Percentiles rank a stretch among this genome's conserved stretches.
phyloP scores from a whole-genome alignment of 2,113 vertebrate species.

The Nymphicus hollandicus region DNA sequence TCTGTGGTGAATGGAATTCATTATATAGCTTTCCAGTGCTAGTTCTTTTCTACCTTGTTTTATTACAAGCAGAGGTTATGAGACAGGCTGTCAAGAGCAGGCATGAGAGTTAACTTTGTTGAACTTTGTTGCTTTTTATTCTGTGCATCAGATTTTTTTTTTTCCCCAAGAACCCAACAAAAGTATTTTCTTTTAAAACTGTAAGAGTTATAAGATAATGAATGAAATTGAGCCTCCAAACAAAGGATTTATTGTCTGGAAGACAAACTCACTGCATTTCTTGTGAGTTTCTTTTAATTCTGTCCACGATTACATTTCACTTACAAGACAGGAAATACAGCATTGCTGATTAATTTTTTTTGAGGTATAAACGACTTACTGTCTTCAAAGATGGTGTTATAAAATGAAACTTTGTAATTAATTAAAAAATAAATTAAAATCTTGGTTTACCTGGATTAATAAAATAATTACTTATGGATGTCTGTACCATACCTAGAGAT shows the following conservation, averaged over 20 bases:
- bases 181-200: neutral
- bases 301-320: neutral
- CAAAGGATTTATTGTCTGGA: neutral
- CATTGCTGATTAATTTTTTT: constrained; percentile 13
- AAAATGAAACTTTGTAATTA: neutral
- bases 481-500: neutral
- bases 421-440: neutral
- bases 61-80: neutral
- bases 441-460: neutral
- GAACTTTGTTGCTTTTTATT: neutral
- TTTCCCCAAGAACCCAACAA: neutral
- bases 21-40: neutral
- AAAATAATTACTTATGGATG: neutral
- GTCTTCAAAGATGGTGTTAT: neutral
- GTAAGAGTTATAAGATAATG: neutral
- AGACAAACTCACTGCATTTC: neutral
- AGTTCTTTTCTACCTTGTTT: neutral
- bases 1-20: neutral
- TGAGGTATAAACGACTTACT: neutral
- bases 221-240: neutral
- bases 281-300: neutral
- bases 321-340: constrained; percentile 31
- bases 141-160: neutral
- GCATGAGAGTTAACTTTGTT: neutral
- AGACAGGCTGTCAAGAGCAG: neutral